Evolutionary conservation across 2,797 vertebrate genomes (phyloP).

Genomic region (Hylomyscus alleni): DNA sequence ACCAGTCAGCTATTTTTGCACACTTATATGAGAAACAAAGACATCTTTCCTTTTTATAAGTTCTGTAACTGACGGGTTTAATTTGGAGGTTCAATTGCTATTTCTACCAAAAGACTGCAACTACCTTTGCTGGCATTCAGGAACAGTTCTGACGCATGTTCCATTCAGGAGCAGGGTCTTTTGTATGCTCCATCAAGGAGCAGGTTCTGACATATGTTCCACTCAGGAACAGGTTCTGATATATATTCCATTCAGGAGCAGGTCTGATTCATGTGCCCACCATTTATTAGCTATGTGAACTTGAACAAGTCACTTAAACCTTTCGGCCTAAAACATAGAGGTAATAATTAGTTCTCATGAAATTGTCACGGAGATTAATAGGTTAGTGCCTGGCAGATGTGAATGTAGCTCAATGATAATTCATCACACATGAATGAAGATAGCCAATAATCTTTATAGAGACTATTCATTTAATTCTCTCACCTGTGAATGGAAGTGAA

Average conservation of each 20-base stretch:
- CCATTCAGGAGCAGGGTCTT: not conserved
- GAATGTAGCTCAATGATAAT: not conserved
- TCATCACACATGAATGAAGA: not conserved
- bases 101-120: not conserved
- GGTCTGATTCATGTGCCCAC: not conserved
- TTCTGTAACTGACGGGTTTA: constrained; percentile 44
- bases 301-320: not conserved
- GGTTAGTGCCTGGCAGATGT: not conserved
- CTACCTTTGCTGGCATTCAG: not conserved
- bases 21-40: constrained; percentile 44
- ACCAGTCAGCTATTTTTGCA: constrained; percentile 48
- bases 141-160: not conserved
- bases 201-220: not conserved
- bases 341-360: not conserved
- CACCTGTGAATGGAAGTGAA: not conserved
- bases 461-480: not conserved
- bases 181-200: not conserved
- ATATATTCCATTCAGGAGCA: not conserved
- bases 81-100: constrained; percentile 57
- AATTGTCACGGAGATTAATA: not conserved
- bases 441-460: not conserved
- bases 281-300: not conserved
- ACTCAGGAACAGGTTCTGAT: not conserved
- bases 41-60: constrained; percentile 37
- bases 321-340: constrained; percentile 14